These are phyloP conservation scores for Virgularia gustaviana DNA, from an alignment of 92 coral and sea anemone genomes.

Conservation along the genomic window DNA sequence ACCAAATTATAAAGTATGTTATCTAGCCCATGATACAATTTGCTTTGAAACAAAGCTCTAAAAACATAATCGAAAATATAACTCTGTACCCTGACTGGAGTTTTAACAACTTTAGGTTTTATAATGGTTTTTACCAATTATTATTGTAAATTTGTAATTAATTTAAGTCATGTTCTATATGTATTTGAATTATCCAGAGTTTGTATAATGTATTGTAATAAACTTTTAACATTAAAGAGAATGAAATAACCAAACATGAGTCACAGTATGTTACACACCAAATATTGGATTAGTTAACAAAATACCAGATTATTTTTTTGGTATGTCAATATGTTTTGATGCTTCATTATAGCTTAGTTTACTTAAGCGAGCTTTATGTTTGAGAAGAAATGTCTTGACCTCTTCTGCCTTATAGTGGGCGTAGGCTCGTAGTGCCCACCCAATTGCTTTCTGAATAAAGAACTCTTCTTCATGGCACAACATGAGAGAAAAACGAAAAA, in stretches of 20 bases:
- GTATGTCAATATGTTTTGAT: conserved; percentile 60
- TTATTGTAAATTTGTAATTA: background rate
- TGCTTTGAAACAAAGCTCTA: conserved; percentile 9
- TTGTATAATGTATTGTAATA: background rate
- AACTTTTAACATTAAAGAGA: background rate
- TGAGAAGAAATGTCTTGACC: conserved; percentile 66
- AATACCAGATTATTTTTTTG: conserved; percentile 6
- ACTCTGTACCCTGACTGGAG: too few species aligned
- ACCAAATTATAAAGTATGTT: too few species aligned
- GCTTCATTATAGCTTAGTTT: conserved; percentile 79
- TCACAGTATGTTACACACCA: background rate
- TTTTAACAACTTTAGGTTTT: too few species aligned
- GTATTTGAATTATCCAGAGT: background rate
- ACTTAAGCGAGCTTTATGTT: conserved; percentile 64
- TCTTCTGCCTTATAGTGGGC: conserved; percentile 52
- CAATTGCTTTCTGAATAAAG: conserved; percentile 89
- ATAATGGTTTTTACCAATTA: conserved; percentile 5
- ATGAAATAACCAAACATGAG: too few species aligned
- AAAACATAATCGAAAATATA: too few species aligned
- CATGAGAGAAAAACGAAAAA: conserved; percentile 70
- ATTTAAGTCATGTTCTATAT: background rate
- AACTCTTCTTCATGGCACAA: conserved; percentile 88
- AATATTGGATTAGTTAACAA: background rate
- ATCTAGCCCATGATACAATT: too few species aligned
- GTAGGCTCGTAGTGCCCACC: conserved; percentile 89